A percentile compares a stretch with the other conserved stretches of the same genome.
Evolutionary conservation across 2,113 vertebrate species (phyloP).

Genomic region (Pyxicephalus adspersus): DNA sequence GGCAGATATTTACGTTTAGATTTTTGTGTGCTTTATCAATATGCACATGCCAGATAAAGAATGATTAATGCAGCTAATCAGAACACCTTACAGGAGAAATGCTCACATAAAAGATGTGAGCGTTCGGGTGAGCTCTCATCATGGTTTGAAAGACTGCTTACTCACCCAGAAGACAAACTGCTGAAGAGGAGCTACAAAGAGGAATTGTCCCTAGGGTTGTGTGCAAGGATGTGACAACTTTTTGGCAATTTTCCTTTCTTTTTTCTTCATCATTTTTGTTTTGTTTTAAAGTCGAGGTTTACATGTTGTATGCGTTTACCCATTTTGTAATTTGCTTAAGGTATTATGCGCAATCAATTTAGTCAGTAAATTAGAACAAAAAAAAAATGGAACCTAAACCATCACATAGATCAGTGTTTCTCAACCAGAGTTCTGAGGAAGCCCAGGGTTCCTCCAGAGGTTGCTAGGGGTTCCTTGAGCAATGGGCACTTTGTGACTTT

Average conservation of each 20-base stretch:
- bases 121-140: conserved; percentile 34
- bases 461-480: no score
- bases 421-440: no score
- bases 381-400: no score
- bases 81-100: conserved; percentile 14
- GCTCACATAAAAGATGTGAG: conserved; percentile 20
- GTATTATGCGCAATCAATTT: no score
- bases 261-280: not conserved
- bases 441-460: no score
- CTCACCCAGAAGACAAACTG: conserved; percentile 46
- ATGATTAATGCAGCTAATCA: conserved; percentile 54
- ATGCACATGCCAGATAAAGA: conserved; percentile 55
- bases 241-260: conserved; percentile 6
- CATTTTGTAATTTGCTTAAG: no score
- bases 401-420: no score
- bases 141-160: conserved; percentile 48
- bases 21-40: conserved; percentile 51
- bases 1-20: conserved; percentile 47
- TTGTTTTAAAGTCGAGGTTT: not conserved
- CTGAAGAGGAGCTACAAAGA: conserved; percentile 9
- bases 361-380: no score
- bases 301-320: not conserved
- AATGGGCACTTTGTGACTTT: no score
- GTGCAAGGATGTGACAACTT: not conserved
- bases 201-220: not conserved